phyloP scores from a whole-genome alignment of 2,797 vertebrate species.

The Acipenser ruthenus region DNA sequence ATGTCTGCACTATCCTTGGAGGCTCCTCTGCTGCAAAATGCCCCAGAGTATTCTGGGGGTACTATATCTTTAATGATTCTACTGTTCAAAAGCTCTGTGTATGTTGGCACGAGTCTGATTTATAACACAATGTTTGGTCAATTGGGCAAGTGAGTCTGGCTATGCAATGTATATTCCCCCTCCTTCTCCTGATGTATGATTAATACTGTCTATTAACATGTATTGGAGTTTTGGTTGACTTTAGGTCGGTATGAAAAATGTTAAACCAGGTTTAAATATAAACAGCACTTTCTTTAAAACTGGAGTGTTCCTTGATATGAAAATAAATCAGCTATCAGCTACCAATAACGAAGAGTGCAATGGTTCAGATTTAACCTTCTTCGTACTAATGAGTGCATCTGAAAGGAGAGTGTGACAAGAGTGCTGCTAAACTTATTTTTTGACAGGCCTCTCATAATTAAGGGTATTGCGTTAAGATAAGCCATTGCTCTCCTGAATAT shows the following conservation, averaged over 20 bases:
- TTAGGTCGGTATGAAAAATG: neutral
- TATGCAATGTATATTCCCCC: neutral
- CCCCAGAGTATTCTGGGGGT: neutral
- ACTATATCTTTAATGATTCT: neutral
- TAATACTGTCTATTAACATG: constrained; percentile 11
- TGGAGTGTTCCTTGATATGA: neutral
- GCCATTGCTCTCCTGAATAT: constrained; percentile 26
- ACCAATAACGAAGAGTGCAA: neutral
- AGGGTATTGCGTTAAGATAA: constrained; percentile 18
- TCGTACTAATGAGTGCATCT: constrained; percentile 21
- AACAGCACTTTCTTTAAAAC: neutral
- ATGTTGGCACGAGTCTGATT: neutral
- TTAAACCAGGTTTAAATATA: neutral
- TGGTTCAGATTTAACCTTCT: constrained; percentile 21
- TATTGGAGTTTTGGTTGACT: constrained; percentile 8
- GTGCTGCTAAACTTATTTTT: constrained; percentile 19
- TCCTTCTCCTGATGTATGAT: constrained; percentile 4
- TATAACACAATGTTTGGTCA: neutral
- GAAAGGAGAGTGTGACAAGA: constrained; percentile 19
- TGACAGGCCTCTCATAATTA: constrained; percentile 26
- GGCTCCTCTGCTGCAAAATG: neutral
- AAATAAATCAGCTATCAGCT: constrained; percentile 18
- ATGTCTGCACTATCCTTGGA: neutral
- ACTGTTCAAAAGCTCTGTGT: neutral
- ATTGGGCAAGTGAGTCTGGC: neutral